Base-by-base conservation (phyloP, 2,797 vertebrate genomes). In the Sternarchorhynchus goeldii region DNA sequence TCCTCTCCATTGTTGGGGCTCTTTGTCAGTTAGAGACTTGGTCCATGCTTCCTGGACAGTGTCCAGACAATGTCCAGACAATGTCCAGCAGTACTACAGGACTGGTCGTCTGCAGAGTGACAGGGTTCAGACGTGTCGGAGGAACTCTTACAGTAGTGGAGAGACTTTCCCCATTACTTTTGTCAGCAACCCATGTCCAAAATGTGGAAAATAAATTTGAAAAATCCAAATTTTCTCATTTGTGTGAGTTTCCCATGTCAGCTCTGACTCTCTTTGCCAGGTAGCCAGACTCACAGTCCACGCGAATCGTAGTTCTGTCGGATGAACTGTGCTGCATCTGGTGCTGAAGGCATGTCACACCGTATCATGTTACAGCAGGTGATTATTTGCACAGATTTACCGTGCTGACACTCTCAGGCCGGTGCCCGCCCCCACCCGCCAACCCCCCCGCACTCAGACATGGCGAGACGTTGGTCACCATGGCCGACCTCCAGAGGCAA, bases 341-440 rank as follows among this genome's bases (percentile, higher is more conserved):
- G 68, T 62, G 68, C 66, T 79, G 32, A 65, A 73, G 70, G 72
- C 50, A 73, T 73, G 69, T 79, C 56, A 32, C 78, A 79, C 78
- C 12, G 12, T 69, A 75, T 80, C 65, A 69, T 6, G 3, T 80
- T 75, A 29, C 78, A 20, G 39, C 29, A 34, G 10, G 20, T 79
- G 64, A 75, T 69, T 56, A 69, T 79, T 62, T 69, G 8, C 34
- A 17, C 71, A 79, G 72, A 74, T 75, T 75, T 74, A 36, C 39
- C 31, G 32, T 41, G 25, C 66, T 53, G 66, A 31, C 12, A 63
- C 21, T 72, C 41, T 20, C 16, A 4, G 20, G 32, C 69, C 57
- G 45, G 36, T 29, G 50, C 8, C n/a, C n/a, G 63, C 5, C 7
- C 5, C 32, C 76, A 31, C 50, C 34, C 63, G 34, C 34, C 6